A percentile compares a stretch with the other conserved stretches of the same genome.
These are phyloP conservation scores for Morpho achilles DNA, from an alignment of 2,888 invertebrate genomes.

Conservation along the genomic window DNA sequence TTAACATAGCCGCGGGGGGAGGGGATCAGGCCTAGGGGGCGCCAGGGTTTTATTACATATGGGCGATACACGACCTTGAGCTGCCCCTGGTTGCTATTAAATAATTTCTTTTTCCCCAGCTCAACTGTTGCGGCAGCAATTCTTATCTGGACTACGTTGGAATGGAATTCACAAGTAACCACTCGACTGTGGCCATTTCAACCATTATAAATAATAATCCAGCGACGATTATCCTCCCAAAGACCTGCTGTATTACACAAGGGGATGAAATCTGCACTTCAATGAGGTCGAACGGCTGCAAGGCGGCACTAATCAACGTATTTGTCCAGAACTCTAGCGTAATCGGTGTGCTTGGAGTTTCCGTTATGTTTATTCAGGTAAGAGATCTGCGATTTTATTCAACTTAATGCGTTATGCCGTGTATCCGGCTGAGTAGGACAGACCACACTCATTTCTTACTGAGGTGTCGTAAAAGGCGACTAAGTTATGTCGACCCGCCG, in stretches of 20 bases:
- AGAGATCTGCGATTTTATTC: background rate
- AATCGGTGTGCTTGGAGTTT: conserved; percentile 64
- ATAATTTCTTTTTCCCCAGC: conserved; percentile 34
- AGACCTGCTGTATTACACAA: conserved; percentile 45
- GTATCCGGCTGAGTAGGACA: too few species aligned
- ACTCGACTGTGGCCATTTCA: conserved; percentile 43
- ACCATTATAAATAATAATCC: conserved; percentile 37
- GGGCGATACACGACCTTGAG: too few species aligned
- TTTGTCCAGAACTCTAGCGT: conserved; percentile 60
- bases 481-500: too few species aligned
- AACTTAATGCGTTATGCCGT: background rate
- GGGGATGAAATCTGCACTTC: conserved; percentile 40
- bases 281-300: conserved; percentile 48
- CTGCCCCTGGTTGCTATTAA: too few species aligned
- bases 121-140: conserved; percentile 62
- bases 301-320: conserved; percentile 45
- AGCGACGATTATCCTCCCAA: conserved; percentile 44
- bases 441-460: too few species aligned
- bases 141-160: conserved; percentile 53
- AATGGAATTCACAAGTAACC: conserved; percentile 47
- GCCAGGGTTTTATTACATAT: too few species aligned
- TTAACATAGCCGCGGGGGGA: too few species aligned
- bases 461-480: too few species aligned
- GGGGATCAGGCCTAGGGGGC: too few species aligned
- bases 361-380: conserved; percentile 70